Base-by-base conservation (phyloP, 2,888 invertebrate species). In the Papilio protenor region DNA sequence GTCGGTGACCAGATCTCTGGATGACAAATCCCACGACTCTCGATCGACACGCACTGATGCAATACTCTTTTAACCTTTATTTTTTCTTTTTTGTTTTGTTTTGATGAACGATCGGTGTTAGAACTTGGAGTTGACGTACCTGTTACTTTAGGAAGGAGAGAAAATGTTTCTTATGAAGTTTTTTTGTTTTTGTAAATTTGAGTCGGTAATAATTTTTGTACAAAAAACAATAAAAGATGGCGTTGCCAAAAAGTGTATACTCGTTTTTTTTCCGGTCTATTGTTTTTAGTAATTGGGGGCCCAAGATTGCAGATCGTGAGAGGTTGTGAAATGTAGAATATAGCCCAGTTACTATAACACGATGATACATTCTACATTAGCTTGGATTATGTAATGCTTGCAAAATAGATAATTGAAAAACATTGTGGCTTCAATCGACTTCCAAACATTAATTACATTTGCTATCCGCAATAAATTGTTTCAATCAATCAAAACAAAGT, bases 41-140 rank as follows among this genome's bases (percentile, higher is more conserved):
- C 88, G 88, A 83, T 81, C 90, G 86, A 87, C 79, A 80, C 86
- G 92, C 92, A 93, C 92, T 93, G 92, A 92, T 86, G 84, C 87
- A 92, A 92, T 91, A 91, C 91, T 91, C 90, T 87, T 82, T 85
- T 86, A 77, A 57, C 74, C 82, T 80, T 85, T n/a, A n/a, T 81
- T 82, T 83, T 84, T 83, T 86, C 87, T 88, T 87, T 90, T 90
- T 86, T 87, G 87, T 86, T 90, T 89, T 89, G 88, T 88, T 87
- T 87, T 87, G 86, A 86, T 84, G 84, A 86, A 86, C 83, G 85
- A 89, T 91, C 90, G 90, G 88, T 91, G 90, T 84, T 84, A 83
- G 81, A 82, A 81, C 81, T 89, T 92, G 90, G 94, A 94, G 94
- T 94, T 94, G 88, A 93, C 92, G 94, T 94, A 94, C 94, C 94